Evolutionary conservation across 2,797 vertebrate genomes (phyloP).

Genomic region (Heteromormyrus szaboi): DNA sequence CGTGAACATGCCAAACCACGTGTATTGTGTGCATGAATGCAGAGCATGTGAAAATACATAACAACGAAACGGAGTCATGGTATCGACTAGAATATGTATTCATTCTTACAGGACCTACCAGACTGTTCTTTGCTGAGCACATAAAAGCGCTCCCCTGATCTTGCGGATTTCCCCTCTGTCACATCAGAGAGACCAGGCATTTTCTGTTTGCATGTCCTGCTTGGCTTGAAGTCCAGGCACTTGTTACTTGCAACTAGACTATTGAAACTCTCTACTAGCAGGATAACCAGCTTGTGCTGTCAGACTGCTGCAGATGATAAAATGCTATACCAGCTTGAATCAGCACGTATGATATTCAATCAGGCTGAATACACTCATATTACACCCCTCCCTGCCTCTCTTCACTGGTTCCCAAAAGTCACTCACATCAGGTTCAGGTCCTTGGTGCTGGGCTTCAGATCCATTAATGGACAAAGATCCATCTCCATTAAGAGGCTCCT

Average conservation of each 20-base stretch:
- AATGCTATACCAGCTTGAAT: background rate
- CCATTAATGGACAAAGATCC: background rate
- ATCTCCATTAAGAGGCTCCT: background rate
- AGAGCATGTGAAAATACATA: background rate
- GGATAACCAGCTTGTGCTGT: background rate
- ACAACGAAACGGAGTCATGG: background rate
- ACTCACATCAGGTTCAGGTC: background rate
- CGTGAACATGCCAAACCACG: background rate
- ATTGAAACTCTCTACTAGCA: background rate
- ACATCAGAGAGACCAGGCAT: background rate
- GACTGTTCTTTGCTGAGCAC: background rate
- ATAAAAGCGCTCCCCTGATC: background rate
- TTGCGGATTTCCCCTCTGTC: background rate
- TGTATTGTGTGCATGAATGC: background rate
- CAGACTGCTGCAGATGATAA: background rate
- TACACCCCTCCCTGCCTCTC: background rate
- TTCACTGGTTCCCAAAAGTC: background rate
- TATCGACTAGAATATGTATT: background rate
- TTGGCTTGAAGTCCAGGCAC: background rate
- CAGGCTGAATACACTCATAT: background rate
- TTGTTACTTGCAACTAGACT: background rate
- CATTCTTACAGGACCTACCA: background rate
- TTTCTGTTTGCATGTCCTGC: background rate
- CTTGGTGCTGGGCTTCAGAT: background rate
- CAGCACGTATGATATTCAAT: background rate